Evolutionary conservation across 2,797 vertebrate genomes (phyloP), one percentile per base, ranked within the genome.

Genomic region (Pogonophryne albipinna): DNA sequence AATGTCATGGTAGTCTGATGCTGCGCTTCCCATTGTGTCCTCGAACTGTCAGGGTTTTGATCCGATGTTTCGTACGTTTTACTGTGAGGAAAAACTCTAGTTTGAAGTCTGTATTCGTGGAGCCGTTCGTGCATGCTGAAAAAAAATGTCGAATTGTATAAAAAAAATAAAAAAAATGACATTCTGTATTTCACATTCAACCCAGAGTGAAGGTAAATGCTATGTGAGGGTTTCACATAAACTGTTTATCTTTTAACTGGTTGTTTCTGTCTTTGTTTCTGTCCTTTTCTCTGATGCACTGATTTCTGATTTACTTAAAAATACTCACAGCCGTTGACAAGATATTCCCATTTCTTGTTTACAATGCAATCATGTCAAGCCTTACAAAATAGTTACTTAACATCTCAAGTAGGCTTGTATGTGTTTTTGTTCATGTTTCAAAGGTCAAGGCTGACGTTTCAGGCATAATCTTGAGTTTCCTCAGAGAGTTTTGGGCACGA

Each of bases 101-200:
- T 93, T 95, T 90, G 93, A 92, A 91, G 89, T 95, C 88, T 96
- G 95, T 97, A 87, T 95, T 84, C 0, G 95, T 97, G 94, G 91
- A 96, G 92, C 91, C 96, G 84, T 95, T 93, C 95, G 95, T 97
- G 97, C 97, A 97, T 98, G 94, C 94, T 92, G 83, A 93, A 93
- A 92, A 91, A 89, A 92, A 87, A 90, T 95, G 95, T 93, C 94
- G 93, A 92, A 86, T 49, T 91, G 87, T 94, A 86, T 91, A 85
- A 79, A 78, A 79, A 68, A 16, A n/a, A n/a, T 75, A 85, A 60
- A 31, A 14, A 38, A 60, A 15, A 69, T 65, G 27, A 9, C 79
- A 78, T 72, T 82, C 76, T 89, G 88, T 94, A 89, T 90, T 91
- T 88, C 83, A 90, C 68, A 77, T 87, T 91, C 66, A 82, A 84